These are phyloP conservation scores for Drosophila neoperkinsi DNA, from an alignment of 2,888 invertebrate genomes.

Conservation along the genomic window DNA sequence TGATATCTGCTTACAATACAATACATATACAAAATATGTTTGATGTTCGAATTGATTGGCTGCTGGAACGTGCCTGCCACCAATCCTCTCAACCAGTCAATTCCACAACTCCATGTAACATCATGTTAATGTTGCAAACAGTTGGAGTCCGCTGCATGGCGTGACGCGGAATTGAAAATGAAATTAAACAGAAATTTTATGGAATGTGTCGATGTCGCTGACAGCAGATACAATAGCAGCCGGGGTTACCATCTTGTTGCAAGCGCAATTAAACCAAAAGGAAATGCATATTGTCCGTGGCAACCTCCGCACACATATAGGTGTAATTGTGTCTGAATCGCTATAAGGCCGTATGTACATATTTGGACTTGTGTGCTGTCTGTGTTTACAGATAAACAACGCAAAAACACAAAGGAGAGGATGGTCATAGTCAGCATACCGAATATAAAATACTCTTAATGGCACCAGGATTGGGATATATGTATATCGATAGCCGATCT, in stretches of 20 bases:
- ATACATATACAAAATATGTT: slow-evolving; percentile 28
- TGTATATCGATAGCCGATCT: not conserved
- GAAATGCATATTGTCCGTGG: slow-evolving; percentile 50
- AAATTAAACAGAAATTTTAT: slow-evolving; percentile 74
- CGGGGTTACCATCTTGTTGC: slow-evolving; percentile 54
- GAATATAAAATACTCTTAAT: not conserved
- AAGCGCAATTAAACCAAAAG: slow-evolving; percentile 73
- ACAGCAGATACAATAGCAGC: slow-evolving; percentile 19
- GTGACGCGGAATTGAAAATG: slow-evolving; percentile 71
- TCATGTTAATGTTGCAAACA: slow-evolving; percentile 35
- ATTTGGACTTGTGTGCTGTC: slow-evolving; percentile 27
- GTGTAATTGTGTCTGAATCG: slow-evolving; percentile 45
- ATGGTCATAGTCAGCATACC: not conserved
- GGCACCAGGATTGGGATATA: not conserved
- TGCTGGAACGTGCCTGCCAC: slow-evolving; percentile 53
- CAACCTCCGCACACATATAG: slow-evolving; percentile 27
- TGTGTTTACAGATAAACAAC: slow-evolving; percentile 60
- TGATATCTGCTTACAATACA: slow-evolving; percentile 40
- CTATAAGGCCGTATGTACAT: not conserved
- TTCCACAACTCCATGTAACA: not conserved
- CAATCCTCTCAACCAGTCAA: not conserved
- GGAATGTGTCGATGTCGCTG: slow-evolving; percentile 49
- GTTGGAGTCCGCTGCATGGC: slow-evolving; percentile 33
- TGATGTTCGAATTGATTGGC: slow-evolving; percentile 67
- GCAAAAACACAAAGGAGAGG: not conserved